Conservation (phyloP, 2,888 invertebrate genomes). For the Ganaspis brasiliensis region DNA sequence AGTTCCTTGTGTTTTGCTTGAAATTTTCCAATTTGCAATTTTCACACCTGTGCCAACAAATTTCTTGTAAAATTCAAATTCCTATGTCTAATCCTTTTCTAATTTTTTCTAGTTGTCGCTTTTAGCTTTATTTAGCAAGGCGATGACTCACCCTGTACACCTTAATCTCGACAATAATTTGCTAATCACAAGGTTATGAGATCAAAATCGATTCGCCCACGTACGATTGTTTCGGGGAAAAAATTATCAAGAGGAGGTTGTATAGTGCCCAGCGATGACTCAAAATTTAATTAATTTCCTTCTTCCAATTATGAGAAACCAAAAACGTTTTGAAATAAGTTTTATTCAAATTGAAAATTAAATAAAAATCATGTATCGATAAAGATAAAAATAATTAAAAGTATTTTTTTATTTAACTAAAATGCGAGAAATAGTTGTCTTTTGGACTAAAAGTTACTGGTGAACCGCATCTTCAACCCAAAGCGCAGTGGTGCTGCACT, state of each 20-base stretch:
- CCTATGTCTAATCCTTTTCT: constrained; percentile 1
- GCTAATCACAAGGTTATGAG: constrained; percentile 25
- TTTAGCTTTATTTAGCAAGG: constrained; percentile 1
- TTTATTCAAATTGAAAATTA: too few relatives aligned
- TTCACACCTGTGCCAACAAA: background rate
- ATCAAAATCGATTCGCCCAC: constrained; percentile 35
- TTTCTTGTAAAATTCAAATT: background rate
- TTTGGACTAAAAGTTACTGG: too few relatives aligned
- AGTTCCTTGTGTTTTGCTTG: too few relatives aligned
- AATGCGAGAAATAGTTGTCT: too few relatives aligned
- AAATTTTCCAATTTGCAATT: background rate
- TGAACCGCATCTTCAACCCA: too few relatives aligned
- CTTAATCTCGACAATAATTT: constrained; percentile 26
- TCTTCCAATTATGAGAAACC: too few relatives aligned
- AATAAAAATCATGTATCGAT: too few relatives aligned
- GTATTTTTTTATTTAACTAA: too few relatives aligned
- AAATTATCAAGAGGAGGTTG: background rate
- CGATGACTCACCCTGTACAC: constrained; percentile 30
- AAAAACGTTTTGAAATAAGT: too few relatives aligned
- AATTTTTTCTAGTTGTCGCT: background rate
- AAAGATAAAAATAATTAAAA: too few relatives aligned
- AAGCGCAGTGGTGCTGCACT: too few relatives aligned
- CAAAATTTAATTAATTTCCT: background rate
- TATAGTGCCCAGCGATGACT: background rate
- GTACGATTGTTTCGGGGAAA: constrained; percentile 6